Evolutionary conservation across 2,888 invertebrate species (phyloP), one percentile per base, ranked within the genome.

Genomic region (Pseudolycoriella hygida): DNA sequence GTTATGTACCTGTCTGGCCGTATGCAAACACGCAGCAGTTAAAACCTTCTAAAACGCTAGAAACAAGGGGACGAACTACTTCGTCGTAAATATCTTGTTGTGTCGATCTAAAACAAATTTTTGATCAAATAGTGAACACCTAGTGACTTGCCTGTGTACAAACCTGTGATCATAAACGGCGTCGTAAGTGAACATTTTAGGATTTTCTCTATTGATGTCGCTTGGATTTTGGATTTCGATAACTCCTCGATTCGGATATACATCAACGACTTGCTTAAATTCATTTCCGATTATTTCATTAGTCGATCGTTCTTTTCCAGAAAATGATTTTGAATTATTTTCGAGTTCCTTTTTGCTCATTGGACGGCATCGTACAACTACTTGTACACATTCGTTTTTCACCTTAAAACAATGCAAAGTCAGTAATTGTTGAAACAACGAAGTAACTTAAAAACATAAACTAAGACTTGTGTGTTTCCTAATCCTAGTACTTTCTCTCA

Each of bases 1-100:
- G n/a, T n/a, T n/a, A n/a, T n/a, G n/a, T n/a, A 49, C 97, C 97
- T 0, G 98, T 98, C 69, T 98, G 98, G 0, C 97, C 98, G 65
- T 98, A 98, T 1, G 97, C 98, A 70, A 98, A 97, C 53, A 98
- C 94, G 55, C 97, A 98, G 12, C 97, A 96, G 67, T 98, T 98
- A 67, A 96, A 99, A 2, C 98, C 98, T 59, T 89, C 85, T 49
- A 98, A 73, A 4, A 97, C 97, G 1, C 92, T 92, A 51, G 92
- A 81, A 17, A 99, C 92, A 55, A 99, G 67, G 0, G 93, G 92
- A 42, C 90, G 77, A 46, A 97, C 93, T 52, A 92, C 89, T 65
- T 97, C 94, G 63, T 94, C 92, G 68, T 97, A 99, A 19, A 98
- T 68, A 53, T 87, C 86, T 57, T 83, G 80, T 62, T 98, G 97